Evolutionary conservation across 53 echinoderm and acorn worm species (phyloP), one percentile per base, ranked within the genome.

Genomic region (Arbacia lixula): DNA sequence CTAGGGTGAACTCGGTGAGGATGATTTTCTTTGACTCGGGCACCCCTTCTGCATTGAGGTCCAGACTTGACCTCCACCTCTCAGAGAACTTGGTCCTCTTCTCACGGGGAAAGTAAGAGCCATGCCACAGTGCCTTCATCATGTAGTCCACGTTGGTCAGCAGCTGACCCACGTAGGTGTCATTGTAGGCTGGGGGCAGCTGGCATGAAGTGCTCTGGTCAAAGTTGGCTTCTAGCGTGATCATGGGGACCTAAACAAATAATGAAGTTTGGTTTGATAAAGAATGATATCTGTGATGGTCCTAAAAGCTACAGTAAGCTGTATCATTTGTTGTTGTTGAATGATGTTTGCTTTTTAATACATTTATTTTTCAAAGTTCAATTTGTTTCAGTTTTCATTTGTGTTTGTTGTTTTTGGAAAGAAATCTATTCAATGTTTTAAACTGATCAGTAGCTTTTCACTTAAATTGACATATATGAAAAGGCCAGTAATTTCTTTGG

Each of bases 51-150:
- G 90, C 85, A 65, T 92, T 94, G 16, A 98, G 83, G 66, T 98
- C 94, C 30, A 98, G 80, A 57, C 92, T 98, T 16, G 94, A 98
- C 19, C 99, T 84, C 99, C 99, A 98, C 29, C 94, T 85, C 80
- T 98, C 99, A 17, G 88, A 83, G 86, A 98, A 98, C 86, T 97
- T 98, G 10, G 85, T 67, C 32, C 99, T 68, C 50, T 98, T 98
- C 35, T 98, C 99, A 42, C 86, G 87, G 1, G 99, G 99, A 76
- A 94, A 94, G 85, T 92, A 94, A 3, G 84, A 74, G 3, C 99
- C 99, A 60, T 98, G 94, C 99, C 99, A 98, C 36, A 98, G 49
- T 0, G 89, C 91, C 71, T 98, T 98, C 90, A 98, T 98, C 98
- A 98, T 90, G 76, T 98, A 94, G 84, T 98, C 99, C 4, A 97